Percentiles rank a stretch among this genome's conserved stretches.
These are phyloP conservation scores for Meloidogyne chitwoodi DNA, from an alignment of 1,140 invertebrate species.

Conservation along the genomic window DNA sequence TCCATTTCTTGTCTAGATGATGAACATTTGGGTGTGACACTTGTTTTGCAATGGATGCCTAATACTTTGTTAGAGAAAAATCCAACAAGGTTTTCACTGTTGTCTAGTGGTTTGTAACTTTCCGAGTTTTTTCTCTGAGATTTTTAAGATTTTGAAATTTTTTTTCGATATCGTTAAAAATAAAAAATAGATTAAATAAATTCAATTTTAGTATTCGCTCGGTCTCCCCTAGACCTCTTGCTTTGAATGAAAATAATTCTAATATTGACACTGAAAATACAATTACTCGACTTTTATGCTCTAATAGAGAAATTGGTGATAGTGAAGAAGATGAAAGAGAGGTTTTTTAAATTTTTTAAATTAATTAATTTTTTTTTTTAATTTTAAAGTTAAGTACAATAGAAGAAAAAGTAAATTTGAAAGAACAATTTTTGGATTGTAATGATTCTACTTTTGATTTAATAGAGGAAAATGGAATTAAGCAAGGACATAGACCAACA, in stretches of 20 bases:
- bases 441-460: conserved; percentile 23
- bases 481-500: not conserved
- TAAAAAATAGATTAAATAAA: not conserved
- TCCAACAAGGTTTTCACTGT: conserved; percentile 66
- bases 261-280: conserved; percentile 16
- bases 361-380: not conserved
- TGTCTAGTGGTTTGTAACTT: conserved; percentile 7
- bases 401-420: not conserved
- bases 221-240: conserved; percentile 47
- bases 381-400: not conserved
- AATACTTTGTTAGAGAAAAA: conserved; percentile 81
- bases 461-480: conserved; percentile 43
- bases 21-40: conserved; percentile 68
- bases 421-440: not conserved
- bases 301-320: conserved; percentile 43
- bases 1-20: conserved; percentile 74
- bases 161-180: too few relatives aligned
- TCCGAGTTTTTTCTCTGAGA: not conserved
- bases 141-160: too few relatives aligned
- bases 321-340: conserved; percentile 33
- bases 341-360: not conserved
- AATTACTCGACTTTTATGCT: conserved; percentile 50
- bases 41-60: conserved; percentile 87
- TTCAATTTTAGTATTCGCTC: conserved; percentile 50
- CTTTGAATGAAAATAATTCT: conserved; percentile 14